phyloP scores from a whole-genome alignment of 1,140 invertebrate species.

The Drosophila erecta region DNA sequence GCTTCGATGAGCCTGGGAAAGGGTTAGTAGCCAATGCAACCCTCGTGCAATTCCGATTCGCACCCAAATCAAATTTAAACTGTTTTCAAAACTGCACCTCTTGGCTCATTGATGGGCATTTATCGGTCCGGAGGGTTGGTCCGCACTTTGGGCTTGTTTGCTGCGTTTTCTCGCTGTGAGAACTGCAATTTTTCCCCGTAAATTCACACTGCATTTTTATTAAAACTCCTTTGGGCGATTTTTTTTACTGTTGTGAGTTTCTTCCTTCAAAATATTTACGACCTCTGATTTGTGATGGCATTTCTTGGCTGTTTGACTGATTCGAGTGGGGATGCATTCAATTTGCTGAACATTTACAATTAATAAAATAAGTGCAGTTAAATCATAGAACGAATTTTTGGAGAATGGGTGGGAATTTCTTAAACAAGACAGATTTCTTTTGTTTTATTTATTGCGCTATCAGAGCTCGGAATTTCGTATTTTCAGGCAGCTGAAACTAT shows the following conservation, averaged over 20 bases:
- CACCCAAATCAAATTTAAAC: slow-evolving; percentile 83
- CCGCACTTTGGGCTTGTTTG: slow-evolving; percentile 48
- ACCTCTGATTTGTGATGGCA: slow-evolving; percentile 54
- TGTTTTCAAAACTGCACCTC: slow-evolving; percentile 78
- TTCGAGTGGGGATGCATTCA: slow-evolving; percentile 43
- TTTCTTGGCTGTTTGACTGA: slow-evolving; percentile 64
- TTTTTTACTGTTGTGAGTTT: slow-evolving; percentile 41
- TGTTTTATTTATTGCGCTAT: no score
- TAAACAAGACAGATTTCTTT: no score
- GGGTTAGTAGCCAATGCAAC: slow-evolving; percentile 48
- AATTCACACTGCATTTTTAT: slow-evolving; percentile 64
- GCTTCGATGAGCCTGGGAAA: slow-evolving; percentile 51
- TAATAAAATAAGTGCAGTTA: slow-evolving; percentile 52
- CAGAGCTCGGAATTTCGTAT: no score
- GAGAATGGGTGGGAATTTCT: slow-evolving; percentile 29
- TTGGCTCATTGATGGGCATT: slow-evolving; percentile 74
- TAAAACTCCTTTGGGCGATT: slow-evolving; percentile 33
- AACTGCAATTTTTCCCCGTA: slow-evolving; percentile 44
- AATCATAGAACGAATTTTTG: slow-evolving; percentile 32
- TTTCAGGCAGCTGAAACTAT: no score
- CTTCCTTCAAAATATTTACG: slow-evolving; percentile 77
- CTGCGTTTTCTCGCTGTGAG: slow-evolving; percentile 39
- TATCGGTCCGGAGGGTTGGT: slow-evolving; percentile 48
- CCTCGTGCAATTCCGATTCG: slow-evolving; percentile 15
- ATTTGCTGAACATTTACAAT: slow-evolving; percentile 65